Evolutionary conservation across 2,888 invertebrate genomes (phyloP).

Genomic region (Trachelus stipa): DNA sequence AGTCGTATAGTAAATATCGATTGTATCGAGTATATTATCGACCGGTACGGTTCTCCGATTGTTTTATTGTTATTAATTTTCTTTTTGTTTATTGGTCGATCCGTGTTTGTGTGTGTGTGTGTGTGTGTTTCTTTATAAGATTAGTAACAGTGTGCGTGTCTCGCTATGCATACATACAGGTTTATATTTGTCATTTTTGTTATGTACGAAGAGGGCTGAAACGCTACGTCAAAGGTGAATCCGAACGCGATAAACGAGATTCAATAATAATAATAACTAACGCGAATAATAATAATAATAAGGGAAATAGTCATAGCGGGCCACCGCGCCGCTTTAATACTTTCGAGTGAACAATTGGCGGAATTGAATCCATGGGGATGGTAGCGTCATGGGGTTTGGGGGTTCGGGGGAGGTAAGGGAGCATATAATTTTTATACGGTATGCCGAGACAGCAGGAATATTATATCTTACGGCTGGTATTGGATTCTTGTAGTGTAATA

Average conservation of each 20-base stretch:
- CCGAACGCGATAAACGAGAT: not conserved
- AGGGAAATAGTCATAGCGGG: not conserved
- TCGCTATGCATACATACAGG: not conserved
- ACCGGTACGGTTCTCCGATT: not conserved
- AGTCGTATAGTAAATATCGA: not conserved
- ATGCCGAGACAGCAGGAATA: not conserved
- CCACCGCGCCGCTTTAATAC: not conserved
- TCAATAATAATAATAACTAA: not conserved
- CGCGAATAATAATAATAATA: not conserved
- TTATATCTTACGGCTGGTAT: not conserved
- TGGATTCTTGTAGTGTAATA: not conserved
- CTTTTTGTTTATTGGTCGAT: not conserved
- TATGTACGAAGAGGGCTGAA: not conserved
- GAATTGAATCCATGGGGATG: not conserved
- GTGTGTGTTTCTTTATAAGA: not conserved
- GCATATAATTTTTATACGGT: not conserved
- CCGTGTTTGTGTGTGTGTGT: not conserved
- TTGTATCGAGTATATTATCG: not conserved
- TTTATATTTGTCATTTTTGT: not conserved
- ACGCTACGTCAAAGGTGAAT: not conserved
- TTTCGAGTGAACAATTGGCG: not conserved
- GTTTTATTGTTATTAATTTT: not conserved
- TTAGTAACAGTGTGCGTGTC: not conserved
- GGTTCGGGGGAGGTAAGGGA: not conserved
- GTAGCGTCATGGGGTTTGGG: too few relatives aligned